Percentiles rank a stretch among this genome's conserved stretches.
These are phyloP conservation scores for Pycnonotus jocosus DNA, from an alignment of 2,113 vertebrate genomes.

Conservation along the genomic window DNA sequence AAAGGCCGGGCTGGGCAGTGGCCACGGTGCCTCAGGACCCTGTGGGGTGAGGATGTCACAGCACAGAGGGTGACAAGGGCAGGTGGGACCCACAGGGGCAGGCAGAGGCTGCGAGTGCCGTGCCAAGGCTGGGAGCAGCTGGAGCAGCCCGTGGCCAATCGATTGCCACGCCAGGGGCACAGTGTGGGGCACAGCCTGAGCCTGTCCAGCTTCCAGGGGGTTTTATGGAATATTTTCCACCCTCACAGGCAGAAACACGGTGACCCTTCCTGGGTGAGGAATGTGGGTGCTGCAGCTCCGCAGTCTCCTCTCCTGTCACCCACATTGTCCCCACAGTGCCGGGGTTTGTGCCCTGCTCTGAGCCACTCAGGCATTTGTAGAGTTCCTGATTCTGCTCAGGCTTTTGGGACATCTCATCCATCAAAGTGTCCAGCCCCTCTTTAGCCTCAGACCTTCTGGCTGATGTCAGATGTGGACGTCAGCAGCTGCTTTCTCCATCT, in stretches of 20 bases:
- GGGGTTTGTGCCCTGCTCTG: not conserved
- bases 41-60: rapidly evolving
- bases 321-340: rapidly evolving
- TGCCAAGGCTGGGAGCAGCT: not conserved
- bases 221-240: rapidly evolving
- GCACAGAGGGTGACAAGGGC: not conserved
- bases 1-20: not conserved
- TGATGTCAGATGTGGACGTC: conserved; percentile 32
- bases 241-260: not conserved
- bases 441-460: conserved; percentile 17
- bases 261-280: not conserved
- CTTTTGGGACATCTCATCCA: not conserved
- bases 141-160: not conserved
- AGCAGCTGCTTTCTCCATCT: conserved; percentile 66
- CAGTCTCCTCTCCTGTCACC: rapidly evolving
- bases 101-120: not conserved
- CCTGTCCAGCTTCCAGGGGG: not conserved
- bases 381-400: not conserved
- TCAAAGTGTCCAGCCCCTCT: not conserved
- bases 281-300: not conserved
- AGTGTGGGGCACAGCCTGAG: not conserved
- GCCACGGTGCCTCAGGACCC: rapidly evolving
- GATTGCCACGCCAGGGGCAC: not conserved
- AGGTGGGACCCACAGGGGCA: rapidly evolving
- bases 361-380: rapidly evolving